Percentiles rank a stretch among this genome's conserved stretches.
phyloP scores from a whole-genome alignment of 2,113 vertebrate species.

The Electrona antarctica region DNA sequence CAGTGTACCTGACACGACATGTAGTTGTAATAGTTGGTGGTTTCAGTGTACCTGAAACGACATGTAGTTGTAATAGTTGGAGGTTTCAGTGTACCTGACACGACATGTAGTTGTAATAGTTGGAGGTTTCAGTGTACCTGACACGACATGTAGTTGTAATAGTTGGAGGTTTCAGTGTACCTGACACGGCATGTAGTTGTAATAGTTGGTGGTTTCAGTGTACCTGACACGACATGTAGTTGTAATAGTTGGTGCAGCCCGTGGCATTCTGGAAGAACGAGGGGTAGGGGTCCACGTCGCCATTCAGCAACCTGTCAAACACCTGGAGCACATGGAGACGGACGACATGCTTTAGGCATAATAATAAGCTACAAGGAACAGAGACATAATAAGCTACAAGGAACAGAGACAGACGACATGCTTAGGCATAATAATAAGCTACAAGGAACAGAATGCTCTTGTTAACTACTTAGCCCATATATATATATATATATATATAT shows the following conservation, averaged over 20 bases:
- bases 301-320: constrained; percentile 81
- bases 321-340: constrained; percentile 67
- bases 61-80: constrained; percentile 84
- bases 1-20: constrained; percentile 80
- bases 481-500: no score
- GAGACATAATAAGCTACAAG: no score
- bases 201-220: constrained; percentile 75
- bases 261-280: constrained; percentile 84
- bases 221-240: constrained; percentile 83
- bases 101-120: constrained; percentile 83
- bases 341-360: no score
- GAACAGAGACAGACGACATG: no score
- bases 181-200: constrained; percentile 82
- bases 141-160: constrained; percentile 83
- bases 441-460: no score
- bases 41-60: constrained; percentile 76
- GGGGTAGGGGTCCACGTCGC: constrained; percentile 72
- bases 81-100: constrained; percentile 76
- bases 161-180: constrained; percentile 76
- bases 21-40: constrained; percentile 82
- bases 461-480: no score
- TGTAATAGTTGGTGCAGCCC: constrained; percentile 84
- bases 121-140: constrained; percentile 71
- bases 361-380: no score
- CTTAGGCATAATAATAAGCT: no score